Percentiles rank a stretch among this genome's conserved stretches.
Evolutionary conservation across 2,113 vertebrate genomes (phyloP).

Genomic region (Phrynosoma platyrhinos): DNA sequence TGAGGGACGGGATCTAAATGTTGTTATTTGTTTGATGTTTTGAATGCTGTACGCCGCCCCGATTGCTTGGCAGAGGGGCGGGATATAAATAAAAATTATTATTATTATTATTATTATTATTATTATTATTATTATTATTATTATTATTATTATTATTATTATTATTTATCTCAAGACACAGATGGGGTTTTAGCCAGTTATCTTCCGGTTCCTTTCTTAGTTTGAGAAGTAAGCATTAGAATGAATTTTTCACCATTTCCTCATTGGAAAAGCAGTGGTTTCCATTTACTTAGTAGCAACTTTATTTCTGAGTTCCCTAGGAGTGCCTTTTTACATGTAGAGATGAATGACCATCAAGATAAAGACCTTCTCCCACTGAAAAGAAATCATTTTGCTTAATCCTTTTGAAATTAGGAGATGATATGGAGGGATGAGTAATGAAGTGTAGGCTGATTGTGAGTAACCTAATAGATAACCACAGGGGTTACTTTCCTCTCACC

Average conservation of each 20-base stretch:
- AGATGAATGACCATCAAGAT: slow-evolving; percentile 66
- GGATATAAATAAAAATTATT: no score
- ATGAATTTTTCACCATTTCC: neutral
- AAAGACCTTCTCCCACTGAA: slow-evolving; percentile 65
- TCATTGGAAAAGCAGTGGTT: slow-evolving; percentile 40
- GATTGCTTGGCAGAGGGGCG: no score
- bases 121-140: no score
- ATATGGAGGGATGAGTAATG: slow-evolving; percentile 66
- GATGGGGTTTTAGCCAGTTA: no score
- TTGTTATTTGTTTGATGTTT: no score
- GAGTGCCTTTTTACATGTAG: slow-evolving; percentile 61
- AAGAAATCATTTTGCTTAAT: slow-evolving; percentile 74
- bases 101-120: no score
- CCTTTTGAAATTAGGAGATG: slow-evolving; percentile 73
- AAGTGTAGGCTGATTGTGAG: slow-evolving; percentile 69
- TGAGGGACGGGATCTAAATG: no score
- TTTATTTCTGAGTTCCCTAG: slow-evolving; percentile 69
- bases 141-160: no score
- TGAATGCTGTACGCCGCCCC: no score
- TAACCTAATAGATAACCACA: slow-evolving; percentile 74
- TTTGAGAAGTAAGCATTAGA: neutral
- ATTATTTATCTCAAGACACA: no score
- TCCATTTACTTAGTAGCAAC: slow-evolving; percentile 60
- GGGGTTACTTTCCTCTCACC: slow-evolving; percentile 69
- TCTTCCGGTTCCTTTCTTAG: neutral